phyloP scores from a whole-genome alignment of 2,888 invertebrate genomes.

The Nephrotoma guestfalica region DNA sequence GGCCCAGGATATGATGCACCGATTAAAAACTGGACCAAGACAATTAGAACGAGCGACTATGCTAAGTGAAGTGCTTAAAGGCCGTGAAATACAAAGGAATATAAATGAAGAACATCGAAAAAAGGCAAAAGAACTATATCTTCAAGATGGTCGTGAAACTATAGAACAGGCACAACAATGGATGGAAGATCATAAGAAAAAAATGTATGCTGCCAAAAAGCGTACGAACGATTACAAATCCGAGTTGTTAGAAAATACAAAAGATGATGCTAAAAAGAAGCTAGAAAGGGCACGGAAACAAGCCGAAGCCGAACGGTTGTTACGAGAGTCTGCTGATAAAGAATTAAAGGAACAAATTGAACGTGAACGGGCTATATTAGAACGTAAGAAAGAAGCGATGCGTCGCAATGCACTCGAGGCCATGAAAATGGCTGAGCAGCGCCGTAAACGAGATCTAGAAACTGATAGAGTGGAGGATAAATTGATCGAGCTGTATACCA shows the following conservation, averaged over 20 bases:
- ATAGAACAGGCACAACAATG: slow-evolving; percentile 27
- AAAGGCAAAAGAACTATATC: slow-evolving; percentile 21
- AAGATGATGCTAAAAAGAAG: slow-evolving; percentile 20
- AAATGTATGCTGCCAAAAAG: slow-evolving; percentile 20
- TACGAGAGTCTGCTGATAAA: slow-evolving; percentile 19
- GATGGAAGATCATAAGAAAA: slow-evolving; percentile 24
- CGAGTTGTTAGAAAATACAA: slow-evolving; percentile 21
- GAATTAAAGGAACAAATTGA: slow-evolving; percentile 25
- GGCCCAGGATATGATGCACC: slow-evolving; percentile 23
- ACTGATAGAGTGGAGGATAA: slow-evolving; percentile 31
- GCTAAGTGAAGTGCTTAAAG: slow-evolving; percentile 26
- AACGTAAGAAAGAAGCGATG: slow-evolving; percentile 18
- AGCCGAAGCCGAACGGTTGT: slow-evolving; percentile 15
- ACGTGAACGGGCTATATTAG: slow-evolving; percentile 23
- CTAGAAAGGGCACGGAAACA: slow-evolving; percentile 16
- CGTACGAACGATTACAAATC: slow-evolving; percentile 21
- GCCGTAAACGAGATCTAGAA: slow-evolving; percentile 19
- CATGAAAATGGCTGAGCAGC: slow-evolving; percentile 22
- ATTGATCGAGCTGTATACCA: slow-evolving; percentile 32
- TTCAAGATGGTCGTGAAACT: slow-evolving; percentile 22
- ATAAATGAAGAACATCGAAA: slow-evolving; percentile 21
- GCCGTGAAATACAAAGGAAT: slow-evolving; percentile 23
- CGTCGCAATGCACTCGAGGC: slow-evolving; percentile 23
- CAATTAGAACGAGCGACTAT: slow-evolving; percentile 26
- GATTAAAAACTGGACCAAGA: slow-evolving; percentile 24